Evolutionary conservation across 1,140 invertebrate species (phyloP), one percentile per base, ranked within the genome.

Genomic region (Melitaea cinxia): DNA sequence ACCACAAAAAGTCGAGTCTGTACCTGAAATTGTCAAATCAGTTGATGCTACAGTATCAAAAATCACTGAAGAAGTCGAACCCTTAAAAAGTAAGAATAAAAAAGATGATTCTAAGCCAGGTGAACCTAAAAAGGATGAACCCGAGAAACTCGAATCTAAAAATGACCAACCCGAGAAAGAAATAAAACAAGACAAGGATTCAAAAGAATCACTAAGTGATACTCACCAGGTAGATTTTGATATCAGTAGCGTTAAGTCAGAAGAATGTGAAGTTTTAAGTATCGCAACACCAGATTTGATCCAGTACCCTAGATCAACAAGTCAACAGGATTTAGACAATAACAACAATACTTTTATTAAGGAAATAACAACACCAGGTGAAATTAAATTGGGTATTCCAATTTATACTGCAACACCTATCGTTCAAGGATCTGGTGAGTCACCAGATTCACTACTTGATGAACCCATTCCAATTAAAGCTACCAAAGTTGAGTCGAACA

Each of bases 271-370:
- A 54, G 66, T 55, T 3, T 65, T 76, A 17, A 77, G 60, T 65
- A 76, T 78, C 21, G 50, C 67, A 10, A 78, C 74, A 4, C 88
- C 88, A 23, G 85, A 90, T 69, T 76, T 80, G 9, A 80, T 88
- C 30, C 76, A 83, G 15, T 72, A 83, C 58, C 84, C 85, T 15
- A 63, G 82, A 24, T 80, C 84, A 17, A 72, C 72, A 14, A 90
- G 88, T 65, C 80, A 88, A 63, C 75, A 82, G 55, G 21, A 73
- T 50, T 45, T 72, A 12, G 82, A 85, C 35, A 57, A 73, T 67
- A 86, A 88, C 58, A 88, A 85, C 37, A 88, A 84, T 65, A 86
- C 67, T 42, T 24, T 78, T 9, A 89, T 90, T 50, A 70, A 72
- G 73, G 83, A 90, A 76, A 73, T 88, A 47, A 65, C 65, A 50